These are phyloP conservation scores for Moxostoma hubbsi DNA, from an alignment of 2,797 vertebrate species.

Conservation along the genomic window DNA sequence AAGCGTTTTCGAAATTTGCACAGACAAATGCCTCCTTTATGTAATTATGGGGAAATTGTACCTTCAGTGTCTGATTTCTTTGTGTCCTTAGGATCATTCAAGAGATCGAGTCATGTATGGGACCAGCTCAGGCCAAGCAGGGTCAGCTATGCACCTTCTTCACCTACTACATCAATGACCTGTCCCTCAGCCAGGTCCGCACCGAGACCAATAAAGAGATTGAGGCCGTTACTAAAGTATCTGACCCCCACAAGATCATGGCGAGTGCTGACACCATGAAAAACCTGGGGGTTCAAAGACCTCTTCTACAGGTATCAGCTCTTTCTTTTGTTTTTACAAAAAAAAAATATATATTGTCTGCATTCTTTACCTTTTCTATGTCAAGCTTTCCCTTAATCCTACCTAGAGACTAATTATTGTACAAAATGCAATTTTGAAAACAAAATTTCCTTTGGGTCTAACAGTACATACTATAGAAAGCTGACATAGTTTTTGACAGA, in stretches of 20 bases:
- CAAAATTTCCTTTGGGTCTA: too few relatives aligned
- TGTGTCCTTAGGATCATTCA: constrained; percentile 88
- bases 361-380: neutral
- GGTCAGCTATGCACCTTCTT: constrained; percentile 94
- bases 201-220: constrained; percentile 98
- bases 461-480: too few relatives aligned
- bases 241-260: constrained; percentile 91
- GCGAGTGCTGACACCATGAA: constrained; percentile 97
- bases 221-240: constrained; percentile 88
- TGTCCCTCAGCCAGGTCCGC: constrained; percentile 92
- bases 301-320: constrained; percentile 88
- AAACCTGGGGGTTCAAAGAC: constrained; percentile 90
- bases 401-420: too few relatives aligned
- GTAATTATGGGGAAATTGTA: too few relatives aligned
- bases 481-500: too few relatives aligned
- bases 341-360: neutral
- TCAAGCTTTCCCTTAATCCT: too few relatives aligned
- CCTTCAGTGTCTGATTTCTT: neutral
- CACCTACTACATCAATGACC: constrained; percentile 95
- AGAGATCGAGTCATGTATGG: constrained; percentile 91
- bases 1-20: neutral
- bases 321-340: neutral
- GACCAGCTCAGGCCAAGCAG: constrained; percentile 89
- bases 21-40: neutral
- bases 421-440: too few relatives aligned